A percentile compares a stretch with the other conserved stretches of the same genome.
Conservation (phyloP, 2,888 invertebrate genomes). For the Drosophila anceps region DNA sequence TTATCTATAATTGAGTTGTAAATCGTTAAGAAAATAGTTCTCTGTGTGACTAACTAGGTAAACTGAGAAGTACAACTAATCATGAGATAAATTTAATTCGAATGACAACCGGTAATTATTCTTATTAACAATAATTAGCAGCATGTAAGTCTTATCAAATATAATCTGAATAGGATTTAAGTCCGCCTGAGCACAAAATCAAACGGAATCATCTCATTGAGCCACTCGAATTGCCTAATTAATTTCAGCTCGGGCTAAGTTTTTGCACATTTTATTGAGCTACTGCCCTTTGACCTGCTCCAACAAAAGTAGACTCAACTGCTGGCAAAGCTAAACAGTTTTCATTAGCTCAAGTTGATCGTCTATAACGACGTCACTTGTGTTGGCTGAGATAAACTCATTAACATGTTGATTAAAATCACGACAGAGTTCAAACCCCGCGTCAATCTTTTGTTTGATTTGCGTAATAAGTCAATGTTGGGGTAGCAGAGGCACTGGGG, state of each 20-base stretch:
- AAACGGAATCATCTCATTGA: background rate
- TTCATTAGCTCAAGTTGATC: constrained; percentile 37
- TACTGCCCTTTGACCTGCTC: constrained; percentile 3
- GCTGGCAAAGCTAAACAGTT: constrained; percentile 16
- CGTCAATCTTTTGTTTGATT: constrained; percentile 70
- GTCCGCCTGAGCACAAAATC: background rate
- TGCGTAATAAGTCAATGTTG: constrained; percentile 68
- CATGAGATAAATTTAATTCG: background rate
- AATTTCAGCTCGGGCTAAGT: background rate
- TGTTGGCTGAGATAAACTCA: constrained; percentile 63
- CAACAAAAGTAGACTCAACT: background rate
- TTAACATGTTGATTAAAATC: constrained; percentile 70
- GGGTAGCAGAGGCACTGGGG: background rate
- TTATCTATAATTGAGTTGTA: constrained; percentile 44
- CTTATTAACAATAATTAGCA: background rate
- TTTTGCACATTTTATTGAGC: constrained; percentile 11
- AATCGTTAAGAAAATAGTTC: background rate
- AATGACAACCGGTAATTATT: too few species aligned
- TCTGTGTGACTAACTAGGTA: background rate
- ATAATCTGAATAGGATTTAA: background rate
- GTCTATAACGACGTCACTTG: constrained; percentile 44
- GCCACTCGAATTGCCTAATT: background rate
- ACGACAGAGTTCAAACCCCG: constrained; percentile 49
- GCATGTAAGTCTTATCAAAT: background rate
- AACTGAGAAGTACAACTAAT: background rate